These are phyloP conservation scores for Cepphus grylle DNA, from an alignment of 2,113 vertebrate genomes.

Conservation along the genomic window DNA sequence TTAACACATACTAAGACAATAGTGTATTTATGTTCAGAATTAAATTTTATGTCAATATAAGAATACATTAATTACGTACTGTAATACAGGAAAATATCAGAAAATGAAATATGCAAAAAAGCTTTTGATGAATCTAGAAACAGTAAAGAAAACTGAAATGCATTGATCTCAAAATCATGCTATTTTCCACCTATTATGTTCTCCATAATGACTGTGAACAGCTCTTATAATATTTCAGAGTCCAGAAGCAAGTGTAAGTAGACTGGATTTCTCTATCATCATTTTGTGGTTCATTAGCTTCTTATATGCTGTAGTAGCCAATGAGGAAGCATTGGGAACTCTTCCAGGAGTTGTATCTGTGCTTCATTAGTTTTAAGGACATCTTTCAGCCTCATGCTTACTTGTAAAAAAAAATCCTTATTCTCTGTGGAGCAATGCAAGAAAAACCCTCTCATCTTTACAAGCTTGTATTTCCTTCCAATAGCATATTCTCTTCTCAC, in stretches of 20 bases:
- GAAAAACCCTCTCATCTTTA: neutral
- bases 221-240: neutral
- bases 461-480: neutral
- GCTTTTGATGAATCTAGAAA: neutral
- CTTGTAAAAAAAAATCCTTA: conserved; percentile 20
- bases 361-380: conserved; percentile 62
- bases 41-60: neutral
- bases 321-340: conserved; percentile 37
- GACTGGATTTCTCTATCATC: conserved; percentile 51
- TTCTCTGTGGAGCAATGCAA: conserved; percentile 4
- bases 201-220: neutral
- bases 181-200: neutral
- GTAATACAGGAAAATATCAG: neutral
- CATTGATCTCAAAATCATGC: neutral
- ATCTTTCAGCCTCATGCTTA: conserved; percentile 9
- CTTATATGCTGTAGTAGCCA: conserved; percentile 46
- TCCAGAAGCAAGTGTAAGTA: conserved; percentile 27
- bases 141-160: neutral
- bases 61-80: neutral
- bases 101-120: neutral
- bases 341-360: conserved; percentile 27
- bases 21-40: neutral
- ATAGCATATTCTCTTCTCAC: neutral
- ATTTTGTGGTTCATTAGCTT: conserved; percentile 53
- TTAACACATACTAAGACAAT: neutral